phyloP scores from a whole-genome alignment of 2,888 invertebrate genomes.

The Suillia variegata region DNA sequence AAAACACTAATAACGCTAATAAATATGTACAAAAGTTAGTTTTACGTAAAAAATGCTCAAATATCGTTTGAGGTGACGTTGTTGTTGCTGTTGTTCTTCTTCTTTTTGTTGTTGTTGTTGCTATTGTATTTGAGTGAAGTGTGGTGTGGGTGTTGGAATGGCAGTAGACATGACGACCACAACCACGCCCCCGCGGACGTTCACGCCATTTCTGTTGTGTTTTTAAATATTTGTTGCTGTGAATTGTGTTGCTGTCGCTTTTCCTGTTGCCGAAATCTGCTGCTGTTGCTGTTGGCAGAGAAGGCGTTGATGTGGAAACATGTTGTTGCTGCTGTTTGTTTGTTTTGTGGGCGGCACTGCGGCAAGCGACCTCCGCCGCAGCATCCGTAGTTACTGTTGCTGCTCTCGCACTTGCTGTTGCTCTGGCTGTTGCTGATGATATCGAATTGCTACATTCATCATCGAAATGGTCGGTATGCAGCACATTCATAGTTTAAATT shows the following conservation, averaged over 20 bases:
- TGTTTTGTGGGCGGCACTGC: neutral
- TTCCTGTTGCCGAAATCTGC: neutral
- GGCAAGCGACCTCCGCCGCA: too few relatives aligned
- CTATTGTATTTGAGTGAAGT: too few relatives aligned
- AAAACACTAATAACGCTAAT: slow-evolving; percentile 35
- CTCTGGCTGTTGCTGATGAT: slow-evolving; percentile 31
- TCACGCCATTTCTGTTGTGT: slow-evolving; percentile 30
- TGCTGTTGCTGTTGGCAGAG: slow-evolving; percentile 11
- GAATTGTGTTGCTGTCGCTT: too few relatives aligned
- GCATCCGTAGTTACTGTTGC: neutral
- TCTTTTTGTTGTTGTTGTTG: too few relatives aligned
- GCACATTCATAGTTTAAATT: slow-evolving; percentile 33
- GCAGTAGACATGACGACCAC: neutral
- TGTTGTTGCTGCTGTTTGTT: slow-evolving; percentile 26
- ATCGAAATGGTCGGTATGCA: slow-evolving; percentile 30
- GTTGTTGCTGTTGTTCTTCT: slow-evolving; percentile 17
- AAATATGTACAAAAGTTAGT: slow-evolving; percentile 36
- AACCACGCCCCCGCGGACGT: slow-evolving; percentile 30
- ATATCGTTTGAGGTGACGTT: slow-evolving; percentile 25
- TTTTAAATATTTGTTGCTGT: too few relatives aligned
- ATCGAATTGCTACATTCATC: slow-evolving; percentile 40
- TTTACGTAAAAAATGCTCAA: slow-evolving; percentile 24
- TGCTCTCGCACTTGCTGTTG: slow-evolving; percentile 11
- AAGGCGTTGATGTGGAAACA: too few relatives aligned
- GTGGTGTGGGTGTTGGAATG: slow-evolving; percentile 13